Evolutionary conservation across 2,888 invertebrate species (phyloP), one percentile per base, ranked within the genome.

Genomic region (Orchesellides sinensis): DNA sequence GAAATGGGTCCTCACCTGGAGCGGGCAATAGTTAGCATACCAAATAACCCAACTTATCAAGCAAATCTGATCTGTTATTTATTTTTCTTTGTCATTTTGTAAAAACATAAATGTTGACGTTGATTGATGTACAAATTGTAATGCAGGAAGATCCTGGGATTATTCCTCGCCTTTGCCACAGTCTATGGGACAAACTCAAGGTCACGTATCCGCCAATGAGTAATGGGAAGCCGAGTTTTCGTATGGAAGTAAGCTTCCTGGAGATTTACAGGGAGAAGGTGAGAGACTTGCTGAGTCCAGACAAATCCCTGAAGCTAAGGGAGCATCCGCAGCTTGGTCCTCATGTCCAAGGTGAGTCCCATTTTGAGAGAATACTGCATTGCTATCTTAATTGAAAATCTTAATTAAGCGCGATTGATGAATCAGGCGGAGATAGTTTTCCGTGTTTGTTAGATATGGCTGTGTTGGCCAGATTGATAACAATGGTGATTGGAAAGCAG

Each of bases 241-340:
- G 80, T 0, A 84, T 88, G 86, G 87, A 88, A 78, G 86, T 83
- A 54, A 91, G 91, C 88, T 92, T 92, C 87, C 89, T 92, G 86
- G 92, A 92, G 88, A 92, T 92, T 86, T 92, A 92, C 89, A 92
- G 92, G 88, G 92, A 92, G 89, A 90, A 93, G 86, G 95, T 95
- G n/a, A 92, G 94, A 86, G 95, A 95, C 90, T 90, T 96, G 82
- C 90, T 95, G 77, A 29, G 87, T 56, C 72, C 79, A 6, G 49
- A 61, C n/a, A 81, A 66, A 45, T 52, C 83, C n/a, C 91, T 95
- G n/a, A 93, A 93, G 87, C 93, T 96, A 47, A 90, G 95, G 75
- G 95, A 96, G 90, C 95, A 96, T 91, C 95, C 95, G 0, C 92
- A 92, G 79, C 92, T 92, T 86, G 95, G 95, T 84, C 94, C 95